phyloP scores from a whole-genome alignment of 2,797 vertebrate species.

The Heliangelus exortis region DNA sequence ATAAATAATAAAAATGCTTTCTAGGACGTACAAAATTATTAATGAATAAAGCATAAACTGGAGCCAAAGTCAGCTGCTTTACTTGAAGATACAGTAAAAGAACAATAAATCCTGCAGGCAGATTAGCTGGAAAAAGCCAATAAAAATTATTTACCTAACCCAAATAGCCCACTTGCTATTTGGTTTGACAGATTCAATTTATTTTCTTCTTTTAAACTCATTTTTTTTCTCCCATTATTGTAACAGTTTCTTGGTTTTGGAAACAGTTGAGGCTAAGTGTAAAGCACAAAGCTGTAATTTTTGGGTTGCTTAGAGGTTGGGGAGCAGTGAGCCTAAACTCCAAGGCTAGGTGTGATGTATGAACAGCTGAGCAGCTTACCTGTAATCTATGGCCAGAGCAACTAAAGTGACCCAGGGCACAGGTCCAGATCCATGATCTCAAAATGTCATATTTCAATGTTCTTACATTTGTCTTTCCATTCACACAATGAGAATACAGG shows the following conservation, averaged over 20 bases:
- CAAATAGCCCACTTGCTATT: conserved; percentile 54
- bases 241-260: conserved; percentile 55
- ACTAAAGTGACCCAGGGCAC: not conserved
- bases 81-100: conserved; percentile 55
- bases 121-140: conserved; percentile 67
- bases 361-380: not conserved
- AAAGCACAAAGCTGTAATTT: conserved; percentile 58
- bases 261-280: conserved; percentile 35
- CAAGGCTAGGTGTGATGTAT: not conserved
- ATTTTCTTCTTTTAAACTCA: conserved; percentile 67
- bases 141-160: conserved; percentile 72
- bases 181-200: conserved; percentile 70
- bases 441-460: not conserved
- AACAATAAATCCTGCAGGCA: conserved; percentile 61
- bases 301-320: conserved; percentile 51
- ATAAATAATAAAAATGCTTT: conserved; percentile 70
- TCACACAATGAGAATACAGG: not conserved
- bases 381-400: not conserved
- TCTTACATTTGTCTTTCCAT: not conserved
- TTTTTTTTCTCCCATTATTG: conserved; percentile 70
- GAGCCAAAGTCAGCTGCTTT: conserved; percentile 61
- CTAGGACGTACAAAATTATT: conserved; percentile 69
- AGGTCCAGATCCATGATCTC: not conserved
- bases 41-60: conserved; percentile 66
- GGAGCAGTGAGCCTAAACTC: conserved; percentile 15